Evolutionary conservation across 2,888 invertebrate genomes (phyloP), one percentile per base, ranked within the genome.

Genomic region (Hanleya hanleyi): DNA sequence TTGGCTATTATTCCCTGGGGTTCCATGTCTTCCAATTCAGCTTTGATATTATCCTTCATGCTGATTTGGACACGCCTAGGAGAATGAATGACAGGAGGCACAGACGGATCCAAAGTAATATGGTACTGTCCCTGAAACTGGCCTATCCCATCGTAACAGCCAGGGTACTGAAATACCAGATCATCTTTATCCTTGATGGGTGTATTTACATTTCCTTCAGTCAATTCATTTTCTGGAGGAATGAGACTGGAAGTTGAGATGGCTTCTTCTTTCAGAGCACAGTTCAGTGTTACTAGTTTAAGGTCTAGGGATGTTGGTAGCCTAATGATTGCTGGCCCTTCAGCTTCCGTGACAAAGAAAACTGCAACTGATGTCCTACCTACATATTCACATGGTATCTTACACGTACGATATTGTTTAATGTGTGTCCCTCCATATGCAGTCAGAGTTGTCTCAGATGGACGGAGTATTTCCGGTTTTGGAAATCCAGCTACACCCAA

Each of bases 111-210:
- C 6, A 61, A 9, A n/a, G n/a, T 36, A 7, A 69, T 29, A 5
- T 69, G 50, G 41, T 61, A 57, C 29, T 57, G n/a, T 9, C 69
- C 61, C 22, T 32, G 61, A 33, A 69, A 69, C 22, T 61, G 18
- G 18, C 69, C 69, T 7, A 69, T 69, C 22, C 41, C 38, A 6
- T 69, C 57, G 35, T 35, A 69, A 37, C n/a, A 3, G n/a, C 61
- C 61, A 5, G 69, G 51, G 26, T 69, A 69, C 33, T 49, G 38
- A 1, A 6, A 32, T 7, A 22, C 5, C n/a, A 69, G 49, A 22
- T 69, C 37, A 1, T 37, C 29, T n/a, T n/a, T 51, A n/a, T 7
- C 29, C 1, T 62, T 69, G 22, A 69, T 69, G 6, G 69, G 69
- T 18, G 1, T 18, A 6, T 33, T 1, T 67, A 22, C n/a, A 22